Base-by-base conservation (phyloP, 1,140 invertebrate species). In the Drosophila virilis region DNA sequence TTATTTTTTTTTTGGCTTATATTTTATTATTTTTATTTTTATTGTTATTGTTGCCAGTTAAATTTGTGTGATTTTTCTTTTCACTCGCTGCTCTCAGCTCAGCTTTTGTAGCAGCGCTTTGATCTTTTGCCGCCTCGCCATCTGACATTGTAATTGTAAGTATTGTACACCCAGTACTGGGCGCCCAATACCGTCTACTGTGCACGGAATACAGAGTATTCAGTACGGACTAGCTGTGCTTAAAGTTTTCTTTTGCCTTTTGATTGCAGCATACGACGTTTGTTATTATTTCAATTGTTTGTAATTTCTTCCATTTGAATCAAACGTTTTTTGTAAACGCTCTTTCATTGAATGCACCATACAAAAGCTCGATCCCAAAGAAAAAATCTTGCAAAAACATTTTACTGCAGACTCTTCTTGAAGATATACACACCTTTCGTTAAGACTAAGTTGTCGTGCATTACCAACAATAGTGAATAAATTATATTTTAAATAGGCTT, bases 11-110 rank as follows among this genome's bases (percentile, higher is more conserved):
- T 59, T 84, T 76, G 75, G 77, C 74, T 78, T 77, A 78, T 78
- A 81, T 82, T 79, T 83, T 89, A 80, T 89, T 89, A 78, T 88
- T 83, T 77, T 82, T 79, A 74, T 77, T 66, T 69, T 85, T 85
- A 66, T 77, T 69, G 58, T 72, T 80, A 66, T 69, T 70, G 62
- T 77, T 73, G 71, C 74, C 74, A 77, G 68, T 74, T 68, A 86
- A 74, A 74, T 84, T 79, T 72, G 64, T 86, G 68, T 77, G 74
- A 73, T 82, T 88, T 76, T 74, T 80, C 80, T 61, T 67, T 73
- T 59, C 55, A 43, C 37, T 58, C 35, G 61, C 42, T 35, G 40
- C 74, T 57, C 22, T 37, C 48, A 17, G 50, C 70, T 10, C 37
- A 72, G 66, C 79, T 80, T 80, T 70, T 66, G 51, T 71, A 45